Conservation (phyloP, 2,888 invertebrate genomes). For the Drosophila mercatorum region DNA sequence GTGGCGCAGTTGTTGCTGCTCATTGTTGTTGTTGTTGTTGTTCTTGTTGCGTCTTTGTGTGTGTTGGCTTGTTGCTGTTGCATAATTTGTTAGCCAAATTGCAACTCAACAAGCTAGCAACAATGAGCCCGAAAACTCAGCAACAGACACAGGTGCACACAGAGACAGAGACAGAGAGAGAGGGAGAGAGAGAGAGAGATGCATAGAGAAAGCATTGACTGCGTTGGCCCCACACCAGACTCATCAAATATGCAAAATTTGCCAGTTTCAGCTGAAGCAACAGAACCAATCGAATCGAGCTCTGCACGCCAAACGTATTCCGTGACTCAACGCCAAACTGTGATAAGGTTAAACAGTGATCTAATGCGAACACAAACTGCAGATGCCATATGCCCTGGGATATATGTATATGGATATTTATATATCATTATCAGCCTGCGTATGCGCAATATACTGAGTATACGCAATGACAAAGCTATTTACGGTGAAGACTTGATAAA, state of each 20-base stretch:
- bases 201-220: slow-evolving; percentile 16
- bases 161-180: neutral
- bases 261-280: slow-evolving; percentile 44
- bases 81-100: slow-evolving; percentile 78
- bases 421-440: too few species aligned
- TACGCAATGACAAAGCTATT: too few species aligned
- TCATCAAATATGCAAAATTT: slow-evolving; percentile 75
- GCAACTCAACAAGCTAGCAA: slow-evolving; percentile 74
- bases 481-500: too few species aligned
- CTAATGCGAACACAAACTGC: too few species aligned
- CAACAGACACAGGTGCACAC: slow-evolving; percentile 29
- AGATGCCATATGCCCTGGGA: too few species aligned
- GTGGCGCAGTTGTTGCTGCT: slow-evolving; percentile 44
- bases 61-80: slow-evolving; percentile 57
- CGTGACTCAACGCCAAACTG: slow-evolving; percentile 29
- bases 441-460: too few species aligned
- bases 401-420: too few species aligned
- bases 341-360: too few species aligned
- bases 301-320: slow-evolving; percentile 13
- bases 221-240: slow-evolving; percentile 30
- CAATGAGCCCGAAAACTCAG: slow-evolving; percentile 40
- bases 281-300: slow-evolving; percentile 3
- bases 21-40: slow-evolving; percentile 16
- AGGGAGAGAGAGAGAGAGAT: too few species aligned
- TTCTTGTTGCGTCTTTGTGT: slow-evolving; percentile 28